Evolutionary conservation across 2,113 vertebrate genomes (phyloP).

Genomic region (Epinephelus fuscoguttatus): DNA sequence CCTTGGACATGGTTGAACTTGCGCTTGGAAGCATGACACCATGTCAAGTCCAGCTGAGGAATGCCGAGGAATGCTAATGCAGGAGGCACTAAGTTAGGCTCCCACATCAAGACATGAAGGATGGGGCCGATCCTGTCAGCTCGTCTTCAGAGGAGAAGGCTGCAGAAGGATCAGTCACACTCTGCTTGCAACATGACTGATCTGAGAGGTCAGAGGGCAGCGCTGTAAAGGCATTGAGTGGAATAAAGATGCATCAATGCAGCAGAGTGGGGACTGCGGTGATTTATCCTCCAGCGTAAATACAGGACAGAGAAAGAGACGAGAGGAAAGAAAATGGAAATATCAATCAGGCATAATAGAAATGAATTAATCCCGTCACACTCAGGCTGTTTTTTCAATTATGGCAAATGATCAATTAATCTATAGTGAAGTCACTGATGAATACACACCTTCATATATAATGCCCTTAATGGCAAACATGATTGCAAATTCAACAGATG

Average conservation of each 20-base stretch:
- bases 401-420: slow-evolving; percentile 56
- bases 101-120: slow-evolving; percentile 45
- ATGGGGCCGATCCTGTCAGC: slow-evolving; percentile 43
- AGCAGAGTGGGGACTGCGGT: neutral
- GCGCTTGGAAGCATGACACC: slow-evolving; percentile 55
- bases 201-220: slow-evolving; percentile 61
- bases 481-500: neutral
- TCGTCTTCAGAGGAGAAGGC: slow-evolving; percentile 8
- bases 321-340: slow-evolving; percentile 25
- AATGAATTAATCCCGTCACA: slow-evolving; percentile 37
- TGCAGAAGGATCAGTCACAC: slow-evolving; percentile 52
- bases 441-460: slow-evolving; percentile 9
- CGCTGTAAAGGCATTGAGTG: slow-evolving; percentile 13
- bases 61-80: slow-evolving; percentile 50
- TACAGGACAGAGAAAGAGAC: neutral
- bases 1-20: slow-evolving; percentile 75
- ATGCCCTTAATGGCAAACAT: slow-evolving; percentile 34
- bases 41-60: slow-evolving; percentile 65
- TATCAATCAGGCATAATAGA: slow-evolving; percentile 46
- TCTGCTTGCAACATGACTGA: slow-evolving; percentile 46
- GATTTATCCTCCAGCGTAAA: slow-evolving; percentile 37
- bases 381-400: slow-evolving; percentile 39
- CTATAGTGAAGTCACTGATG: slow-evolving; percentile 27
- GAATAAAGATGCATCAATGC: slow-evolving; percentile 40
- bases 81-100: slow-evolving; percentile 33